Evolutionary conservation across 2,797 vertebrate genomes (phyloP), one percentile per base, ranked within the genome.

Genomic region (Semotilus atromaculatus): DNA sequence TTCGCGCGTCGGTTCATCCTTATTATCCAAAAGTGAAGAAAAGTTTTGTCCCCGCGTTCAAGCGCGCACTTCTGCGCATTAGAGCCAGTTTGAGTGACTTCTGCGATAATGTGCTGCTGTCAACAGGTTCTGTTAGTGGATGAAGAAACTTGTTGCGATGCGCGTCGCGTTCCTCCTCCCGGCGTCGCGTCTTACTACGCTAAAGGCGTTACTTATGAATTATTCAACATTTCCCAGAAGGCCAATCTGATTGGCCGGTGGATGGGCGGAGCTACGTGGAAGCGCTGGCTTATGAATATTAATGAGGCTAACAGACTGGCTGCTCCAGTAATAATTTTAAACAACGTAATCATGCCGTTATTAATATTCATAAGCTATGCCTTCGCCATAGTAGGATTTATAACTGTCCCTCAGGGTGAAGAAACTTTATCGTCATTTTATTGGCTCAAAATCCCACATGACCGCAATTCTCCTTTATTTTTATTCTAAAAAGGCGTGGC

Each of bases 111-210:
- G 21, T 29, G 34, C 82, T n/a, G 82, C 43, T 88, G 87, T 89
- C 92, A 88, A 91, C 90, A 91, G 91, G 86, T 91, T 87, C 67
- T 75, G 19, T 86, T 7, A 68, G 16, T 67, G 5, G 60, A 70
- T 78, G 88, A 86, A 85, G 79, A 86, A 86, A 82, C 80, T 76
- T 55, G 26, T 84, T 75, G 85, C 78, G 88, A 85, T 83, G 74
- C 67, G 85, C 87, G 60, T 84, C 82, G 85, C 31, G 89, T 62
- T 67, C 71, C 64, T 80, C 89, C 90, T 86, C 48, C 90, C 10
- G 70, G 34, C 14, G 79, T 7, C 48, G 26, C n/a, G 38, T 81
- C 19, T 11, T 34, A n/a, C 11, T 72, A 2, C 26, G 51, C 36
- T 11, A 18, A 29, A 55, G 7, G 67, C 18, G 0, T 16, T 18